These are phyloP conservation scores for Trichechus manatus DNA, from an alignment of 2,113 vertebrate genomes.

Conservation along the genomic window DNA sequence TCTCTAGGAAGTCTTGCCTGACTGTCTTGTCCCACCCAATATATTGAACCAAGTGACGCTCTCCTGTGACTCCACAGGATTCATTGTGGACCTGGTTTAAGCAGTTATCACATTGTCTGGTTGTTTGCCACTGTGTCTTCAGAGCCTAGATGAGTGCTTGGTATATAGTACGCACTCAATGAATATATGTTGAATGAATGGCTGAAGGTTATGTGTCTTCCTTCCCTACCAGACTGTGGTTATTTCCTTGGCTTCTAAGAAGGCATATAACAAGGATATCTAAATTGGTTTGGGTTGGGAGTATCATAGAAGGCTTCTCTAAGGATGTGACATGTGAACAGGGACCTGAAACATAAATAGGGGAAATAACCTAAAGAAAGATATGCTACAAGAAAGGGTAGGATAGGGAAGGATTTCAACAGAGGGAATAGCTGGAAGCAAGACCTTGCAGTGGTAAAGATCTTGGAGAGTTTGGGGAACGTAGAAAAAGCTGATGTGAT, in stretches of 20 bases:
- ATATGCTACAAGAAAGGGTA: not conserved
- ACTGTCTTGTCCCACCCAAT: not conserved
- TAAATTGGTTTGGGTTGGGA: not conserved
- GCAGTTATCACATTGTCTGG: not conserved
- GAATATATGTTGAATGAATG: conserved; percentile 32
- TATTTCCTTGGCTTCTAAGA: not conserved
- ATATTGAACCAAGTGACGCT: not conserved
- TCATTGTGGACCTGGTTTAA: not conserved
- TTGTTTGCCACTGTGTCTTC: conserved; percentile 8
- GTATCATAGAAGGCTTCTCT: not conserved
- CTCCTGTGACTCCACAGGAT: not conserved
- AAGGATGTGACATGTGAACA: not conserved
- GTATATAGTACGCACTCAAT: not conserved
- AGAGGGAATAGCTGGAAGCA: not conserved
- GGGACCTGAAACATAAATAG: not conserved
- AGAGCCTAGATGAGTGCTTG: conserved; percentile 23
- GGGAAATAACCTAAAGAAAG: not conserved
- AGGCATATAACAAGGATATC: not conserved
- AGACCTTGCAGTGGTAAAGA: not conserved
- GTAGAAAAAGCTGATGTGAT: not conserved
- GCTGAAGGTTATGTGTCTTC: not conserved
- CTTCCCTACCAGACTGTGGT: not conserved
- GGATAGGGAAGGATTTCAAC: not conserved
- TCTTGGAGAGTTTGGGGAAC: not conserved
- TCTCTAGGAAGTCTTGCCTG: not conserved